Evolutionary conservation across 2,888 invertebrate genomes (phyloP).

Genomic region (Branchipolynoe longqiensis): DNA sequence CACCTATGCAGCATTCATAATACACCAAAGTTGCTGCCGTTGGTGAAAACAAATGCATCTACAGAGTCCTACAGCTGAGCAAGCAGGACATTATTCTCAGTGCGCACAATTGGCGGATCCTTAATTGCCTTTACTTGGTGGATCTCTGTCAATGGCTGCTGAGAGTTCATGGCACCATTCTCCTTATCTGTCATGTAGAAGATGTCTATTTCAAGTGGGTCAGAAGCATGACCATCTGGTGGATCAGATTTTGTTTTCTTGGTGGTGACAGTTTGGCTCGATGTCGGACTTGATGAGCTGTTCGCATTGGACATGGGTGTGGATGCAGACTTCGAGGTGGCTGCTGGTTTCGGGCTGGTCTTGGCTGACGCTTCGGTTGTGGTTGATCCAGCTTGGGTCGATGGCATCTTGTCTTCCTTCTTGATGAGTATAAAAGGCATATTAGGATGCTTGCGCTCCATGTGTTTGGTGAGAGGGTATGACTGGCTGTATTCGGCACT

Average conservation of each 20-base stretch:
- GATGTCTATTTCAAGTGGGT: no score
- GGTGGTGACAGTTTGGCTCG: not conserved
- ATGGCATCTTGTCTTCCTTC: not conserved
- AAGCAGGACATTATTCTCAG: slow-evolving; percentile 2
- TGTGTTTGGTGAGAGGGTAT: slow-evolving; percentile 54
- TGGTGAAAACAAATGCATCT: no score
- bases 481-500: slow-evolving; percentile 46
- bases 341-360: not conserved
- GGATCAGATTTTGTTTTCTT: no score
- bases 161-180: no score
- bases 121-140: no score
- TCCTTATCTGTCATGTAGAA: no score
- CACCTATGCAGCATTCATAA: no score
- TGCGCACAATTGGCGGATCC: slow-evolving; percentile 7
- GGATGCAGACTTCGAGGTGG: not conserved
- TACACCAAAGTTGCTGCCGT: no score
- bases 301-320: not conserved
- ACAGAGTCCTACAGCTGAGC: slow-evolving; percentile 27
- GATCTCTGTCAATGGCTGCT: not conserved
- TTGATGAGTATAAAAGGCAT: slow-evolving; percentile 37
- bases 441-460: slow-evolving; percentile 36
- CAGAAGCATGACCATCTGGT: no score
- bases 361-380: not conserved
- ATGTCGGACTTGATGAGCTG: not conserved
- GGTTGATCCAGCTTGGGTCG: not conserved